Evolutionary conservation across 2,113 vertebrate genomes (phyloP), one percentile per base, ranked within the genome.

Genomic region (Brienomyrus brachyistius): DNA sequence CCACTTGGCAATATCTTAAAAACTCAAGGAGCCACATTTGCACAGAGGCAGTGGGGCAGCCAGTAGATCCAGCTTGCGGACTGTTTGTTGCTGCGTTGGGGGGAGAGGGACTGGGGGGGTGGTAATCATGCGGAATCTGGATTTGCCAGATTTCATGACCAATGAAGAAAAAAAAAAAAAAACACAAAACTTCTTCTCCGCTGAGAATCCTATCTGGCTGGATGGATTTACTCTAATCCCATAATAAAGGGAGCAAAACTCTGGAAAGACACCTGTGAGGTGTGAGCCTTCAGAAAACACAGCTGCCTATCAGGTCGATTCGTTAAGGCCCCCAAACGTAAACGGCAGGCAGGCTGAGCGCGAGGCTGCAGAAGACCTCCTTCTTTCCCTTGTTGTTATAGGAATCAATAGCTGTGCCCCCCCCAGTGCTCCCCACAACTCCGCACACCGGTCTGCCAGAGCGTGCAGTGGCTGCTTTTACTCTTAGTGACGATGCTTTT

Each of bases 171-270:
- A 86, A 35, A 85, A 50, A 50, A 40, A 31, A 74, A 90, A 88
- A 40, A 40, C 40, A 35, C 89, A 82, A 56, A 88, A 62, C 91
- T 89, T 91, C 89, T 91, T 89, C 62, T 93, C 86, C 89, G 92
- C 87, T 86, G 91, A 91, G 93, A 93, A 92, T 92, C 93, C 86
- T 59, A 90, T 92, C 92, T 91, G 92, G 91, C 89, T 91, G 90
- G 90, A 89, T 90, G 92, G 92, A 93, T 93, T 94, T 92, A 90
- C 91, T 91, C 74, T 93, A 94, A 94, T 94, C 92, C 90, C 77
- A 70, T 89, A 89, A 89, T 92, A 91, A 94, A 94, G 92, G 91
- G 86, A 45, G 89, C 86, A 77, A 87, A 93, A 90, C 89, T 92
- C 91, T 91, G 82, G 90, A 90, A 90, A 91, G 91, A 89, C 92